Evolutionary conservation across 1,140 invertebrate species (phyloP).

Genomic region (Neomicropteryx cornuta): DNA sequence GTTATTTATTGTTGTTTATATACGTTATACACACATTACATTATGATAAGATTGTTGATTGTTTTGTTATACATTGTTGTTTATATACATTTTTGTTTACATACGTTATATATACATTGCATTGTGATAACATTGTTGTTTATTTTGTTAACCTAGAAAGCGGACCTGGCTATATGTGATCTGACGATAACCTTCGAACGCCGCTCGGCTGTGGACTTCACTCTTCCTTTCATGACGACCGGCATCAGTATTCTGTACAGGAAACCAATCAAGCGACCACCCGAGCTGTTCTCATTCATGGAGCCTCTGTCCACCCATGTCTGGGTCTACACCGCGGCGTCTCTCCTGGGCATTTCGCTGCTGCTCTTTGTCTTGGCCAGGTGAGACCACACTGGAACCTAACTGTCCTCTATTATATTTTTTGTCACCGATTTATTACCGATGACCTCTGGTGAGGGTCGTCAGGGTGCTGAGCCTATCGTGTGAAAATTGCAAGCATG

Average conservation of each 20-base stretch:
- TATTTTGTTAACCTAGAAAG: constrained; percentile 59
- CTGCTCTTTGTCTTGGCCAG: constrained; percentile 68
- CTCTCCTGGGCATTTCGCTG: constrained; percentile 68
- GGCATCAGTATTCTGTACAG: constrained; percentile 73
- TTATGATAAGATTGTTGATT: too few relatives aligned
- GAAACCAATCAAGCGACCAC: constrained; percentile 55
- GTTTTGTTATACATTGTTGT: too few relatives aligned
- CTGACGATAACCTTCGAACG: constrained; percentile 81
- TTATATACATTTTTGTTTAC: neutral
- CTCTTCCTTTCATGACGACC: constrained; percentile 81
- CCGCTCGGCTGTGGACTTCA: constrained; percentile 77
- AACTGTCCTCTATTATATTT: too few relatives aligned
- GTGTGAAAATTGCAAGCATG: too few relatives aligned
- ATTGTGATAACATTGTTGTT: too few relatives aligned
- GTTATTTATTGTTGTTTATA: too few relatives aligned
- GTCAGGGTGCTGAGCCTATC: too few relatives aligned
- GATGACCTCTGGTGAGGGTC: too few relatives aligned
- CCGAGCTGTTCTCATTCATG: constrained; percentile 67
- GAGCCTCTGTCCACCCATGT: constrained; percentile 73
- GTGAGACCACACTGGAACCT: constrained; percentile 39
- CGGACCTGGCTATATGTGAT: constrained; percentile 83
- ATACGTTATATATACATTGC: neutral
- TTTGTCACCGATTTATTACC: too few relatives aligned
- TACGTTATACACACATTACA: too few relatives aligned
- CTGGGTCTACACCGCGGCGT: constrained; percentile 76